Percentiles rank a stretch among this genome's conserved stretches.
Evolutionary conservation across 2,797 vertebrate genomes (phyloP).

Genomic region (Enteromius viviparus): DNA sequence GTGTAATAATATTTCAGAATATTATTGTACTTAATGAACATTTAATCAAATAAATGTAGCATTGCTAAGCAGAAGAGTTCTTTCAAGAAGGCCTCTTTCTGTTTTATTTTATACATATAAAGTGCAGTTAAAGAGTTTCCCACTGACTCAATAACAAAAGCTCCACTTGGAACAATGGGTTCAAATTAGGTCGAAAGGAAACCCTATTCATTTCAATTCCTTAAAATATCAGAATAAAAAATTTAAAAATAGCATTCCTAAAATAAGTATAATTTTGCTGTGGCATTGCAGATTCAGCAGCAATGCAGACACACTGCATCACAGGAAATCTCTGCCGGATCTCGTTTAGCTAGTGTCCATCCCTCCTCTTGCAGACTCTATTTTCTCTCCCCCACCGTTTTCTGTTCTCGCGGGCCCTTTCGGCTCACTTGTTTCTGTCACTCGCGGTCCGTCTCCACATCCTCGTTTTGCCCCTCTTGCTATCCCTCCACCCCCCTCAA

Average conservation of each 20-base stretch:
- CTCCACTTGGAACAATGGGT: neutral
- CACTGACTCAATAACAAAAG: neutral
- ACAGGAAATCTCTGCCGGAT: neutral
- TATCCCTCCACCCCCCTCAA: slow-evolving; percentile 1
- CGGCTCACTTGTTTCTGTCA: slow-evolving; percentile 35
- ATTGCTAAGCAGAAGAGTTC: neutral
- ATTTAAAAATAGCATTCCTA: no score
- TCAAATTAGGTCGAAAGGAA: neutral
- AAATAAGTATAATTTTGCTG: neutral
- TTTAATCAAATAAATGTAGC: neutral
- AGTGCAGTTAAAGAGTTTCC: neutral
- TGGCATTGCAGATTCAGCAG: neutral
- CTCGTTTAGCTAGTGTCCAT: neutral
- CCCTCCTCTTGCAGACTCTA: neutral
- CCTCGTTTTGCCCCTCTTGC: neutral
- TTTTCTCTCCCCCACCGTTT: slow-evolving; percentile 14
- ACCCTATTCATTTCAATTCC: neutral
- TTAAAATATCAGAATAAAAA: neutral
- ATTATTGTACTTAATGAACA: neutral
- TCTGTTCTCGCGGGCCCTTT: slow-evolving; percentile 7
- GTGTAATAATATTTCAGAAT: neutral
- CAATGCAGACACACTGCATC: neutral
- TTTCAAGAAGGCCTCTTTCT: neutral
- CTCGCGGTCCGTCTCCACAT: slow-evolving; percentile 15
- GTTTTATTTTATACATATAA: neutral